Percentiles rank a stretch among this genome's conserved stretches.
phyloP scores from a whole-genome alignment of 92 coral and sea anemone genomes.

The Porites rus region DNA sequence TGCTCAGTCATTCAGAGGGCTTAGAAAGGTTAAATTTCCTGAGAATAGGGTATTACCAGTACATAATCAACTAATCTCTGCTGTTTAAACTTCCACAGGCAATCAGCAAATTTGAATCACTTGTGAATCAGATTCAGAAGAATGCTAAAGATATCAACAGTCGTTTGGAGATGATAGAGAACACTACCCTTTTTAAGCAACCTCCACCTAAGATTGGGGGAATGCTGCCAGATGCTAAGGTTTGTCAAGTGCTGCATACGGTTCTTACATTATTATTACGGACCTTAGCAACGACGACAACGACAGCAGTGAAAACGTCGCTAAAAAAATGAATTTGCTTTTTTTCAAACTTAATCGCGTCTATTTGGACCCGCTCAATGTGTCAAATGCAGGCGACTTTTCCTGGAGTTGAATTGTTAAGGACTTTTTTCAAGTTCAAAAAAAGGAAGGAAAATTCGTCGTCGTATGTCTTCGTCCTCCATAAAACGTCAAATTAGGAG shows the following conservation, averaged over 20 bases:
- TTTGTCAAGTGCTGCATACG: neutral
- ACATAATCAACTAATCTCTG: neutral
- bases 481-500: too few relatives aligned
- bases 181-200: constrained; percentile 82
- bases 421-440: too few relatives aligned
- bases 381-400: too few relatives aligned
- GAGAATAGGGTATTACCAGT: neutral
- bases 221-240: constrained; percentile 90
- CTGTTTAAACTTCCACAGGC: constrained; percentile 67
- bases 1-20: neutral
- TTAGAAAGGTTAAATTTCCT: neutral
- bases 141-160: constrained; percentile 98
- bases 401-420: too few relatives aligned
- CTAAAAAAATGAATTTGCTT: too few relatives aligned
- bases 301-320: too few relatives aligned
- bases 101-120: constrained; percentile 96
- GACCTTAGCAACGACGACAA: too few relatives aligned
- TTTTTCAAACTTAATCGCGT: too few relatives aligned
- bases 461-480: too few relatives aligned
- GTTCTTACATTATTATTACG: too few relatives aligned
- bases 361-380: too few relatives aligned
- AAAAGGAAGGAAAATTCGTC: too few relatives aligned
- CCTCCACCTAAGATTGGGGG: constrained; percentile 83
- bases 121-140: constrained; percentile 98
- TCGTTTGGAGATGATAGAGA: constrained; percentile 91